Evolutionary conservation across 2,797 vertebrate species (phyloP), one percentile per base, ranked within the genome.

Genomic region (Limosa lapponica): DNA sequence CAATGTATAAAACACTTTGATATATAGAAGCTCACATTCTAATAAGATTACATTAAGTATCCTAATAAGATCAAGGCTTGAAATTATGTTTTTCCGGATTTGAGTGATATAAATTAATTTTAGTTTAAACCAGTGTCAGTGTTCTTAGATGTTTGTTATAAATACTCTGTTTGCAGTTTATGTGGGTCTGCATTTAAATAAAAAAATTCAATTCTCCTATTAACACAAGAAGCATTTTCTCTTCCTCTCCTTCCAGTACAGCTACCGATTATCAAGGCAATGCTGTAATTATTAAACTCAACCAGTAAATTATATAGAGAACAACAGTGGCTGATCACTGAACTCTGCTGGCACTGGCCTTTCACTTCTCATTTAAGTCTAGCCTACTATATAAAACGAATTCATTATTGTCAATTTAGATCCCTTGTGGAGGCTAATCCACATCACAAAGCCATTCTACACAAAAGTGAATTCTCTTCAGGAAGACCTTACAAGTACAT

Each of bases 31-130:
- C 91, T 89, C 89, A 72, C 91, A 95, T 92, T 84, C 91, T 97
- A 96, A 97, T 97, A 93, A 93, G 96, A 97, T 96, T 97, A 96
- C 95, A 88, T 95, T 97, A 97, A 97, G 95, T 94, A 96, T 94
- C 92, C 89, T 96, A 97, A 97, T 97, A 96, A 95, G 96, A 96
- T 97, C 95, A 96, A 95, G 93, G 95, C 95, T 96, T 97, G 96
- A 97, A 96, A 97, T 96, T 97, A 91, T 87, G 77, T 94, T 97
- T 97, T 97, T 96, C 96, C 87, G 95, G 95, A 97, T 96, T 96
- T 96, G 93, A 95, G 89, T 90, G 96, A 94, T 97, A 96, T 96
- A 97, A 97, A 97, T 97, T 97, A 97, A 97, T 97, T 97, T 96
- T 92, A 87, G 79, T 95, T 95, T 91, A 94, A 95, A 93, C 82